phyloP scores from a whole-genome alignment of 2,113 vertebrate species.

The Mus pahari region DNA sequence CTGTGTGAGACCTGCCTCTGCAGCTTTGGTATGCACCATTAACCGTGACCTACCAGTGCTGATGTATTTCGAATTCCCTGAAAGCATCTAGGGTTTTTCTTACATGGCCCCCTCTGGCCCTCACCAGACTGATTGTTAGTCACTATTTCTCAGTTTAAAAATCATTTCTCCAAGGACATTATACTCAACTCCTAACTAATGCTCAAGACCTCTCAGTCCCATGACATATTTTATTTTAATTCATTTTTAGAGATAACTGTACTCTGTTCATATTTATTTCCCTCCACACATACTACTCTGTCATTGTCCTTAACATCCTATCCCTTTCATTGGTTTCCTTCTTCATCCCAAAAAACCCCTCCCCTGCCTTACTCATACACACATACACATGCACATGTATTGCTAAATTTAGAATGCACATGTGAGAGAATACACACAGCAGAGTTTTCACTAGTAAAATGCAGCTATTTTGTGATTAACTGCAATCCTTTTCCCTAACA shows the following conservation, averaged over 20 bases:
- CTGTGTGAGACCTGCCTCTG: not conserved
- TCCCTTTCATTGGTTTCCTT: not conserved
- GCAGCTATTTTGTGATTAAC: not conserved
- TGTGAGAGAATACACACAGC: not conserved
- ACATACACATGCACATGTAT: not conserved
- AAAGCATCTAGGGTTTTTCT: not conserved
- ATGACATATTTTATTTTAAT: not conserved
- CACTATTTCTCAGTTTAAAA: not conserved
- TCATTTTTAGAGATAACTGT: not conserved
- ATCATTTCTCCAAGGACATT: not conserved
- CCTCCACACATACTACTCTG: not conserved
- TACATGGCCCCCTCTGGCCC: not conserved
- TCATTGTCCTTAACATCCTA: not conserved
- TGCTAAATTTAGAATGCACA: not conserved
- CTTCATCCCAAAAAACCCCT: not conserved
- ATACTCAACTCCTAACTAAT: not conserved
- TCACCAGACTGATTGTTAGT: not conserved
- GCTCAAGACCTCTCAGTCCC: not conserved
- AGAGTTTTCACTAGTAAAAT: constrained; percentile 2
- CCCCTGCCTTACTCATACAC: not conserved
- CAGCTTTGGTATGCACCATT: not conserved
- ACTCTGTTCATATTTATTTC: not conserved
- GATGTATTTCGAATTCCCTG: not conserved
- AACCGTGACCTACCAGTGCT: not conserved
- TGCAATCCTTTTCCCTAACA: not conserved